These are phyloP conservation scores for Lithophane leautieri DNA, from an alignment of 2,888 invertebrate genomes.

Conservation along the genomic window DNA sequence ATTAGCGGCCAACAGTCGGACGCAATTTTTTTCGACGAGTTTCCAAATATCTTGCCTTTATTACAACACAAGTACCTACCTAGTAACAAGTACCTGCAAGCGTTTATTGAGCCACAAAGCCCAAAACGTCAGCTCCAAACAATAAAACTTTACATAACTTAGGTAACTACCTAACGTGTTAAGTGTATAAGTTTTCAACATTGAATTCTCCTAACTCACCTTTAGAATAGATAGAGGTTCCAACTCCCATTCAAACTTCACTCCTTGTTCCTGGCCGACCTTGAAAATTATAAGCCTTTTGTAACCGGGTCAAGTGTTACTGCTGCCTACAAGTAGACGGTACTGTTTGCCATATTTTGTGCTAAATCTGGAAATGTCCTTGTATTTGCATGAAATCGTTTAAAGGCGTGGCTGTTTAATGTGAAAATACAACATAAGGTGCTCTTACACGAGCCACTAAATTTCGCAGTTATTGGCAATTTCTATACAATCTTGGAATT, in stretches of 20 bases:
- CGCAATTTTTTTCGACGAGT: too few species aligned
- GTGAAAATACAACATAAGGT: background rate
- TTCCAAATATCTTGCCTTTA: background rate
- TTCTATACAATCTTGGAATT: too few species aligned
- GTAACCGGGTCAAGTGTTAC: slow-evolving; percentile 58
- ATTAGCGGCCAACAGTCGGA: too few species aligned
- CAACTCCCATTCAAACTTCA: slow-evolving; percentile 45
- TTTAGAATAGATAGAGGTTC: slow-evolving; percentile 13
- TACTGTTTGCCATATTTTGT: slow-evolving; percentile 26
- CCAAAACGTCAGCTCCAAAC: background rate
- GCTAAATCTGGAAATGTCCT: slow-evolving; percentile 31
- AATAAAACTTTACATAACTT: background rate
- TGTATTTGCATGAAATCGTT: slow-evolving; percentile 30
- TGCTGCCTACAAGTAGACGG: slow-evolving; percentile 25
- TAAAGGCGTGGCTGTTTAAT: background rate
- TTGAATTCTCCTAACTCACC: slow-evolving; percentile 19
- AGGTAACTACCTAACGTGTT: background rate
- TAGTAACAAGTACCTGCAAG: too few species aligned
- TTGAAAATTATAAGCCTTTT: slow-evolving; percentile 59
- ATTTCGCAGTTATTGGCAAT: too few species aligned
- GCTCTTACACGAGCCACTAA: too few species aligned
- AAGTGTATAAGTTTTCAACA: slow-evolving; percentile 11
- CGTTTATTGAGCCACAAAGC: background rate
- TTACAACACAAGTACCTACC: background rate
- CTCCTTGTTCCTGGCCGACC: slow-evolving; percentile 47